Conservation (phyloP, 2,888 invertebrate genomes). For the Drosophila pseudotakahashii region DNA sequence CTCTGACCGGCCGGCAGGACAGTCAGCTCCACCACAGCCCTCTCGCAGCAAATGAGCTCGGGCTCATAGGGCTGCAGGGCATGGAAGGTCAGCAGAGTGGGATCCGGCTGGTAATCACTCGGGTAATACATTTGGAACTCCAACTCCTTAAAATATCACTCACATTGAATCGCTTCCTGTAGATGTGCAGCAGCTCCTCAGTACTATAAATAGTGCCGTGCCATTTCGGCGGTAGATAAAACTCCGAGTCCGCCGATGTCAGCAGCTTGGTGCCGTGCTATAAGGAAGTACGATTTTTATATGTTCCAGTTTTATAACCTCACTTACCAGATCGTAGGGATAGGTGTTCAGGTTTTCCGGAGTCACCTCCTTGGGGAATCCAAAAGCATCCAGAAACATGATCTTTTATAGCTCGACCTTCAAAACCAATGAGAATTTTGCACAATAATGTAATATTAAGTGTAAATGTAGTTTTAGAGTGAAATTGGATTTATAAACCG, state of each 20-base stretch:
- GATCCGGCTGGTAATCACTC: slow-evolving; percentile 40
- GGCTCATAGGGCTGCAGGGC: slow-evolving; percentile 58
- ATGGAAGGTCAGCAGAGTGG: slow-evolving; percentile 53
- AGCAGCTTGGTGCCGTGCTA: slow-evolving; percentile 59
- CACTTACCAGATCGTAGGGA: slow-evolving; percentile 47
- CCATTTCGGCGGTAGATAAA: slow-evolving; percentile 54
- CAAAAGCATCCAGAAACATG: slow-evolving; percentile 58
- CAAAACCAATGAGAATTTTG: neutral
- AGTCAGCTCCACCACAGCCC: slow-evolving; percentile 54
- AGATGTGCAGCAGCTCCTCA: slow-evolving; percentile 43
- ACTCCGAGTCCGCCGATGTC: slow-evolving; percentile 55
- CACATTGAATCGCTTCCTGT: slow-evolving; percentile 54
- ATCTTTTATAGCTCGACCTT: neutral
- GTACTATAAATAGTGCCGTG: slow-evolving; percentile 63
- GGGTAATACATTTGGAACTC: neutral
- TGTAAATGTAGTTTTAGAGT: no score
- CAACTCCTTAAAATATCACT: neutral
- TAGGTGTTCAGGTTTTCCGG: slow-evolving; percentile 46
- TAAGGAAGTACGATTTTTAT: neutral
- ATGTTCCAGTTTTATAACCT: neutral
- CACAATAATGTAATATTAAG: neutral
- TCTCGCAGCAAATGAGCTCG: slow-evolving; percentile 60
- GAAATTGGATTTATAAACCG: neutral
- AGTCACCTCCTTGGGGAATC: slow-evolving; percentile 54
- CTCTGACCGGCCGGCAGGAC: slow-evolving; percentile 57